These are phyloP conservation scores for Elachura formosa DNA, from an alignment of 2,113 vertebrate species.

Conservation along the genomic window DNA sequence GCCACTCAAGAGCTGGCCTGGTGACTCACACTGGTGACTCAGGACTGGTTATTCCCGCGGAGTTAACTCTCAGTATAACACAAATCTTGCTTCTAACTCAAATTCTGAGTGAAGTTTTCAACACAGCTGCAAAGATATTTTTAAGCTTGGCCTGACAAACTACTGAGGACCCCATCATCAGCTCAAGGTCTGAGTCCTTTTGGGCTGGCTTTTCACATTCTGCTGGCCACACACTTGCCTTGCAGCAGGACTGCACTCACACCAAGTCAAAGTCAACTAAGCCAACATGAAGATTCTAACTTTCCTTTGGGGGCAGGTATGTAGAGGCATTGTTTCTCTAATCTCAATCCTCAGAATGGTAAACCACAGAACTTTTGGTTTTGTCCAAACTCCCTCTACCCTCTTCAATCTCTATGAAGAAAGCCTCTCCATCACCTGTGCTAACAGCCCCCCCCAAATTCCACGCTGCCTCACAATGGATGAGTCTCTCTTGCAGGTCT, in stretches of 20 bases:
- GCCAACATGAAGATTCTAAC: background rate
- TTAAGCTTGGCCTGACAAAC: background rate
- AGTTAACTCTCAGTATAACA: background rate
- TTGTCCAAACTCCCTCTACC: background rate
- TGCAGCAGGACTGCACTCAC: background rate
- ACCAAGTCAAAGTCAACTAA: background rate
- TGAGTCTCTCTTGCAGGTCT: background rate
- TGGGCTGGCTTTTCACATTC: background rate
- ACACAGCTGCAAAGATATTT: background rate
- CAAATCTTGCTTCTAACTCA: background rate
- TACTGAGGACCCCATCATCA: background rate
- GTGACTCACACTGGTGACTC: background rate
- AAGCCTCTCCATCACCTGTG: background rate
- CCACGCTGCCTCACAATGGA: background rate
- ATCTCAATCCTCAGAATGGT: background rate
- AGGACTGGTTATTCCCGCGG: background rate
- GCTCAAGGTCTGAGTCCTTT: background rate
- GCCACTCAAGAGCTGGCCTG: background rate
- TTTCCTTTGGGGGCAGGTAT: background rate
- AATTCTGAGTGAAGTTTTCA: background rate
- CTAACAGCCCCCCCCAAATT: background rate
- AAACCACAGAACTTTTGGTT: background rate
- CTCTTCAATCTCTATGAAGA: background rate
- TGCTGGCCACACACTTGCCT: accelerated
- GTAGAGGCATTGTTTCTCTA: background rate